Evolutionary conservation across 1,140 invertebrate genomes (phyloP).

Genomic region (Nephotettix cincticeps): DNA sequence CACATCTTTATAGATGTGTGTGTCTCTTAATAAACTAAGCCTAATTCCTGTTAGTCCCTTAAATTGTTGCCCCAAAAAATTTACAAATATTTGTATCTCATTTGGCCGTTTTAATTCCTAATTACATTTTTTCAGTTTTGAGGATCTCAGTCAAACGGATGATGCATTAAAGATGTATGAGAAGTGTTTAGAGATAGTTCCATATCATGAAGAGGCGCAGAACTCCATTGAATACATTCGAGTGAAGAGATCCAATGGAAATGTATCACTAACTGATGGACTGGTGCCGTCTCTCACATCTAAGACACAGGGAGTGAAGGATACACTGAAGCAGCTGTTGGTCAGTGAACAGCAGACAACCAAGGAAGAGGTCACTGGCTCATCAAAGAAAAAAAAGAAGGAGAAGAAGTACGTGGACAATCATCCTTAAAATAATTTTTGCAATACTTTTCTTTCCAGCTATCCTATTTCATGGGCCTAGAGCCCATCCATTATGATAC

Average conservation of each 20-base stretch:
- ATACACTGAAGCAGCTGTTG: constrained; percentile 61
- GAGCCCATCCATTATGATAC: too few relatives aligned
- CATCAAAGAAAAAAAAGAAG: constrained; percentile 64
- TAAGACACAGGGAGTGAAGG: constrained; percentile 60
- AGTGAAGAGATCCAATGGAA: constrained; percentile 54
- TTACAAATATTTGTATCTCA: too few relatives aligned
- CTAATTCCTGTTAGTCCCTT: too few relatives aligned
- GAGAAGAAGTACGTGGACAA: constrained; percentile 63
- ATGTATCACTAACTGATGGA: constrained; percentile 53
- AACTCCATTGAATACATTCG: constrained; percentile 77
- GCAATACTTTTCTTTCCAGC: too few relatives aligned
- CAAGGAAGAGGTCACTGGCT: constrained; percentile 40
- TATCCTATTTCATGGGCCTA: too few relatives aligned
- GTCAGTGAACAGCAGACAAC: constrained; percentile 45
- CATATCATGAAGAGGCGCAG: constrained; percentile 81
- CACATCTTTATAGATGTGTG: too few relatives aligned
- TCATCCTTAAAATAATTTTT: too few relatives aligned
- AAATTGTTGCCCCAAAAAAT: too few relatives aligned
- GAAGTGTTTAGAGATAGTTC: constrained; percentile 75
- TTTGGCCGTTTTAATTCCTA: too few relatives aligned
- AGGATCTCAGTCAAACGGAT: constrained; percentile 81
- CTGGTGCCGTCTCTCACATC: constrained; percentile 55
- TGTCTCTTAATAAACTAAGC: too few relatives aligned
- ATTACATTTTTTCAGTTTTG: constrained; percentile 56
- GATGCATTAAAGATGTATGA: constrained; percentile 82